Evolutionary conservation across 2,888 invertebrate species (phyloP).

Genomic region (Anagyrus pseudococci): DNA sequence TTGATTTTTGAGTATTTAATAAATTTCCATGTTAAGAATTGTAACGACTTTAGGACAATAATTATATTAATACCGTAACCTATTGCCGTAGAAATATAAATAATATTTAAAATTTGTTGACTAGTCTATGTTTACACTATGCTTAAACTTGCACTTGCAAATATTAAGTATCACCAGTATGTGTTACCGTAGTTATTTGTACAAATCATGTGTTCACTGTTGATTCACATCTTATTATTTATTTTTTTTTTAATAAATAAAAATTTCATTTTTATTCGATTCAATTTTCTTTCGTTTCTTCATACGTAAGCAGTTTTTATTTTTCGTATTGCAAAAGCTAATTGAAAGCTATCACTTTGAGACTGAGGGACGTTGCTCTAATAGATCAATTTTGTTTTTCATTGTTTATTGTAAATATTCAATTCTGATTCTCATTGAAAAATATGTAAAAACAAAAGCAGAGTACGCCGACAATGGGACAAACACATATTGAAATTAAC

Average conservation of each 20-base stretch:
- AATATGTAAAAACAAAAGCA: background rate
- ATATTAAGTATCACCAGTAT: background rate
- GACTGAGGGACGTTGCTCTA: slow-evolving; percentile 14
- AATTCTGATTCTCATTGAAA: background rate
- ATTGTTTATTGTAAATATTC: slow-evolving; percentile 17
- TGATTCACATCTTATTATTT: too few relatives aligned
- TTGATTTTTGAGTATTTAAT: too few relatives aligned
- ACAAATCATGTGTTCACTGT: slow-evolving; percentile 11
- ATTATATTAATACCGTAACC: too few relatives aligned
- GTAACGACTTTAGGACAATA: too few relatives aligned
- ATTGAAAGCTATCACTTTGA: background rate
- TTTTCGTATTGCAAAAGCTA: slow-evolving; percentile 21
- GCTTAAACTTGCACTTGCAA: too few relatives aligned
- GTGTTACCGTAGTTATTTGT: slow-evolving; percentile 6
- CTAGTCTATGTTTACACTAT: too few relatives aligned
- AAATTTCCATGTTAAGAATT: too few relatives aligned
- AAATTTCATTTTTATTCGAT: too few relatives aligned
- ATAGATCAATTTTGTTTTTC: slow-evolving; percentile 20
- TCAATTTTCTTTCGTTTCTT: background rate
- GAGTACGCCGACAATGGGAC: slow-evolving; percentile 2
- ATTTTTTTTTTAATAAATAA: too few relatives aligned
- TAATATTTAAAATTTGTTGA: too few relatives aligned
- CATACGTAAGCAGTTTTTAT: slow-evolving; percentile 19
- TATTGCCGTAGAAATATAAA: too few relatives aligned
- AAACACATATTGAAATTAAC: background rate